Conservation (phyloP, 2,888 invertebrate genomes). For the Hemaris fuciformis region DNA sequence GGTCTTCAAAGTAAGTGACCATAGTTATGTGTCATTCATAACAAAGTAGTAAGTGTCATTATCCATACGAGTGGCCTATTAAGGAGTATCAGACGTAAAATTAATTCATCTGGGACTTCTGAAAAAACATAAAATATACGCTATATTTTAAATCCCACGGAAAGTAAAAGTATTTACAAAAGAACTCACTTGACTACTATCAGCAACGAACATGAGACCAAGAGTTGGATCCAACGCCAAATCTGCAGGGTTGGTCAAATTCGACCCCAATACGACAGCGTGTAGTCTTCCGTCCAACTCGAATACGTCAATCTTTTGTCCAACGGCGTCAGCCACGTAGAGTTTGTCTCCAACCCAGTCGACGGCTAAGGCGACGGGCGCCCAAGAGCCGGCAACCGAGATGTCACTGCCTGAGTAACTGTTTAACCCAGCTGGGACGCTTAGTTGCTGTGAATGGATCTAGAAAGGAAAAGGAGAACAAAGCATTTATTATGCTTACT, state of each 20-base stretch:
- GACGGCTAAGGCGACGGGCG: conserved; percentile 94
- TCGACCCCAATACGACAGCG: conserved; percentile 94
- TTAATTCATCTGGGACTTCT: too few relatives aligned
- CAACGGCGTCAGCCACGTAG: conserved; percentile 95
- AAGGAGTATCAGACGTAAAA: too few relatives aligned
- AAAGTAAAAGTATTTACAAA: not conserved
- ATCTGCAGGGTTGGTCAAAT: conserved; percentile 94
- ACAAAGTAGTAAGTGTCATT: too few relatives aligned
- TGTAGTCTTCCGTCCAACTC: conserved; percentile 93
- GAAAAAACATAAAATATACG: too few relatives aligned
- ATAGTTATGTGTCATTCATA: too few relatives aligned
- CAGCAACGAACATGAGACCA: conserved; percentile 94
- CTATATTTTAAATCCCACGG: too few relatives aligned
- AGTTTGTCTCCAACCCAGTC: conserved; percentile 99
- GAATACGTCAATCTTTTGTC: conserved; percentile 95
- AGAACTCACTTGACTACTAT: conserved; percentile 85
- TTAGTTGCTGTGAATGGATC: conserved; percentile 83
- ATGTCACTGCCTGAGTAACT: conserved; percentile 83
- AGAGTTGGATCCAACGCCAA: conserved; percentile 95
- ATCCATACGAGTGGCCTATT: too few relatives aligned
- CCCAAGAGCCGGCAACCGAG: conserved; percentile 91
- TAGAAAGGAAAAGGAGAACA: conserved; percentile 34
- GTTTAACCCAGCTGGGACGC: conserved; percentile 62
- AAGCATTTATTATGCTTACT: not conserved
- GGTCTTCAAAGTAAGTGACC: too few relatives aligned